Evolutionary conservation across 2,113 vertebrate genomes (phyloP).

Genomic region (Hypomesus transpacificus): DNA sequence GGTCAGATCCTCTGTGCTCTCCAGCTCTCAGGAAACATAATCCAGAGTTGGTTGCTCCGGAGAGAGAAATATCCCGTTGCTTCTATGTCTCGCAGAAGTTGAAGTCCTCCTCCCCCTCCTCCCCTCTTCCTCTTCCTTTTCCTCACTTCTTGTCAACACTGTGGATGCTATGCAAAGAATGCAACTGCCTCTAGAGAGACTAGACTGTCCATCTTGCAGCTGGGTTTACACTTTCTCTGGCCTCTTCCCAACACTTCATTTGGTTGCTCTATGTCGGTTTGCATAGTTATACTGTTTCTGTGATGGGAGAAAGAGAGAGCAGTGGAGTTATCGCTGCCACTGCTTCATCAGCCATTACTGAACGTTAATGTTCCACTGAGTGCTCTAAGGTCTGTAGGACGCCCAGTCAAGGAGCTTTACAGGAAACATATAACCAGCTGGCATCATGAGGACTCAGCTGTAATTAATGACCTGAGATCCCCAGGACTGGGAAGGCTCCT

Average conservation of each 20-base stretch:
- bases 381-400: neutral
- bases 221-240: neutral
- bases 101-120: conserved; percentile 6
- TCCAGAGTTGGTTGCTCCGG: neutral
- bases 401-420: conserved; percentile 30
- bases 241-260: neutral
- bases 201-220: neutral
- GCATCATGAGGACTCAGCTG: conserved; percentile 36
- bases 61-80: conserved; percentile 13
- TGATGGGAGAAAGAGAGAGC: neutral
- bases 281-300: too few relatives aligned
- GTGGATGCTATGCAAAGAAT: conserved; percentile 54
- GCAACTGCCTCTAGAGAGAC: conserved; percentile 37
- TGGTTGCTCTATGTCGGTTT: neutral
- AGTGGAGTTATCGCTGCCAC: neutral
- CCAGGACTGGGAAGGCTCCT: conserved; percentile 35
- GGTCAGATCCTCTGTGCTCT: neutral
- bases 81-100: conserved; percentile 47
- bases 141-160: conserved; percentile 51
- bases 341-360: conserved; percentile 1
- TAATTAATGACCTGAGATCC: neutral
- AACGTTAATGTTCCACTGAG: conserved; percentile 26
- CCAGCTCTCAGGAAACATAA: neutral
- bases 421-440: conserved; percentile 34
- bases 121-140: conserved; percentile 28